Evolutionary conservation across 2,113 vertebrate species (phyloP).

Genomic region (Sturnus vulgaris): DNA sequence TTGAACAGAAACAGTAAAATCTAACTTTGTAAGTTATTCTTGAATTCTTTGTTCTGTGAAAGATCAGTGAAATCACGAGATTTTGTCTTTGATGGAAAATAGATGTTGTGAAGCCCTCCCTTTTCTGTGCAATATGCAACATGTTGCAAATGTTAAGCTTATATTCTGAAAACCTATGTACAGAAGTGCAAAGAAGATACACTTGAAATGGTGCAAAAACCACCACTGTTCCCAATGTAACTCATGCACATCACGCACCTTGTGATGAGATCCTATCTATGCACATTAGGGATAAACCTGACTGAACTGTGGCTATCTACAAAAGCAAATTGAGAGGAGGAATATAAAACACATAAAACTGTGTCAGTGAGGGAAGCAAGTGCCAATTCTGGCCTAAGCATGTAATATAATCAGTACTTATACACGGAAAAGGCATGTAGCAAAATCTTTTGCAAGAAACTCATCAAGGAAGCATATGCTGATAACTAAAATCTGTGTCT

Average conservation of each 20-base stretch:
- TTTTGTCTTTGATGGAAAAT: neutral
- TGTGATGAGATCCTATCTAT: neutral
- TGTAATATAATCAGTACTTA: neutral
- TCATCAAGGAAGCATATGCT: neutral
- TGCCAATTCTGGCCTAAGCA: neutral
- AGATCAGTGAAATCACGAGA: neutral
- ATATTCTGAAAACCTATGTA: neutral
- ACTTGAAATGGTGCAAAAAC: neutral
- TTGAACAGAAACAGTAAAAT: neutral
- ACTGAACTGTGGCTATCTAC: neutral
- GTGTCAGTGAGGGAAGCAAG: neutral
- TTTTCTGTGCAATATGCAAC: neutral
- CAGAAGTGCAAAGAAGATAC: neutral
- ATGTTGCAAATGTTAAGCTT: neutral
- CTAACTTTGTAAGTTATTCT: neutral
- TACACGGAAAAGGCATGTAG: neutral
- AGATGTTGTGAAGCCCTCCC: neutral
- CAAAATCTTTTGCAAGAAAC: neutral
- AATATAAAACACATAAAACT: neutral
- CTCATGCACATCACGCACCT: accelerated
- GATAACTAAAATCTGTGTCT: neutral
- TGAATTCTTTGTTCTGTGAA: neutral
- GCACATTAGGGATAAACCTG: neutral
- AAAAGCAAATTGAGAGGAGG: neutral
- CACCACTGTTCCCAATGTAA: neutral